Evolutionary conservation across 2,888 invertebrate species (phyloP).

Genomic region (Gisinianus flammeolus): DNA sequence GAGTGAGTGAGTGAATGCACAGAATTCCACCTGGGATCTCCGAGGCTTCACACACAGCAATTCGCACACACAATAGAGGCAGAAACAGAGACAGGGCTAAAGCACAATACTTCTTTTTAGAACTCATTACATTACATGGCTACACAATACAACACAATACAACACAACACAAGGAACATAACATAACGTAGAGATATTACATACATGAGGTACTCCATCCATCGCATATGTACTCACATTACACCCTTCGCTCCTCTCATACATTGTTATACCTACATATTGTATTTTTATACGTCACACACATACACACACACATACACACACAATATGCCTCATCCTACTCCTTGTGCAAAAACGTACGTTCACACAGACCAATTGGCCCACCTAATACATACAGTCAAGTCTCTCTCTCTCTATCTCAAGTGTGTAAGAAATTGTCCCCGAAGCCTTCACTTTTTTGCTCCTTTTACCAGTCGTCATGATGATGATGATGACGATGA

Average conservation of each 20-base stretch:
- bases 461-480: slow-evolving; percentile 10
- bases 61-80: not conserved
- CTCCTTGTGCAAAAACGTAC: not conserved
- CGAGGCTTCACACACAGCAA: slow-evolving; percentile 3
- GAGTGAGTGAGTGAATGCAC: not conserved
- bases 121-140: slow-evolving; percentile 8
- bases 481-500: not conserved
- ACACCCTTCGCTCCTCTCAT: not conserved
- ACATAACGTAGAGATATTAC: not conserved
- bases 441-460: slow-evolving; percentile 18
- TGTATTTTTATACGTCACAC: not conserved
- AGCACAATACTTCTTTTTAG: not conserved
- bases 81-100: slow-evolving; percentile 13
- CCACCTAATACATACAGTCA: not conserved
- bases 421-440: not conserved
- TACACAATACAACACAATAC: not conserved
- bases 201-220: slow-evolving; percentile 8
- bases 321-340: not conserved
- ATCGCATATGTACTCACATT: too few species aligned
- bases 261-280: not conserved
- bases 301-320: not conserved
- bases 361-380: slow-evolving; percentile 4
- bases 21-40: slow-evolving; percentile 16
- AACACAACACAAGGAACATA: not conserved
- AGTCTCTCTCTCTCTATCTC: not conserved